Conservation (phyloP, 2,113 vertebrate genomes). For the Saimiri boliviensis region DNA sequence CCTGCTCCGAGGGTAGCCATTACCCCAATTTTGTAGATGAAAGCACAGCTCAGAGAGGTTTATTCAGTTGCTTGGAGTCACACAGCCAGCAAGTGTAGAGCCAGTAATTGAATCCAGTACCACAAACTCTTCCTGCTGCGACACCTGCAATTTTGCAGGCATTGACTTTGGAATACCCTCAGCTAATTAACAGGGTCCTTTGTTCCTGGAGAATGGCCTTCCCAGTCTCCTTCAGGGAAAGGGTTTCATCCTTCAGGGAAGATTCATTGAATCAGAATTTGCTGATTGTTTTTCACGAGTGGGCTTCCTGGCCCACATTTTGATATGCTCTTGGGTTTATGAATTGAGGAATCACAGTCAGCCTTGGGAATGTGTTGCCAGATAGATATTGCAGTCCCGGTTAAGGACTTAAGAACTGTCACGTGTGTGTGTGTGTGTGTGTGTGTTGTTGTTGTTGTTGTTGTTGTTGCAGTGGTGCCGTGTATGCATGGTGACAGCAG, state of each 20-base stretch:
- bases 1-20: not conserved
- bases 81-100: not conserved
- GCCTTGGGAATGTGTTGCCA: not conserved
- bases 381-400: accelerated
- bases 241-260: not conserved
- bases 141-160: not conserved
- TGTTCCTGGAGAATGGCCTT: not conserved
- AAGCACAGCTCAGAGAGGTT: conserved; percentile 8
- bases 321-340: not conserved
- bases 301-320: not conserved
- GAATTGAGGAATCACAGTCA: not conserved
- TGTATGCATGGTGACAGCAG: accelerated
- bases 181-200: not conserved
- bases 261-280: not conserved
- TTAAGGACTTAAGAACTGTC: not conserved
- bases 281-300: not conserved
- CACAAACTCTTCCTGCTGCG: not conserved
- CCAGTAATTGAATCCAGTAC: not conserved
- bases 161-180: not conserved
- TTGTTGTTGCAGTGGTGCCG: accelerated
- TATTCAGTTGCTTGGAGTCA: not conserved
- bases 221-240: not conserved
- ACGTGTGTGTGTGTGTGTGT: too few species aligned
- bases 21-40: not conserved
- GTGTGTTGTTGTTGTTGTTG: too few species aligned